Evolutionary conservation across 2,113 vertebrate species (phyloP), one percentile per base, ranked within the genome.

Genomic region (Daphoenositta chrysoptera): DNA sequence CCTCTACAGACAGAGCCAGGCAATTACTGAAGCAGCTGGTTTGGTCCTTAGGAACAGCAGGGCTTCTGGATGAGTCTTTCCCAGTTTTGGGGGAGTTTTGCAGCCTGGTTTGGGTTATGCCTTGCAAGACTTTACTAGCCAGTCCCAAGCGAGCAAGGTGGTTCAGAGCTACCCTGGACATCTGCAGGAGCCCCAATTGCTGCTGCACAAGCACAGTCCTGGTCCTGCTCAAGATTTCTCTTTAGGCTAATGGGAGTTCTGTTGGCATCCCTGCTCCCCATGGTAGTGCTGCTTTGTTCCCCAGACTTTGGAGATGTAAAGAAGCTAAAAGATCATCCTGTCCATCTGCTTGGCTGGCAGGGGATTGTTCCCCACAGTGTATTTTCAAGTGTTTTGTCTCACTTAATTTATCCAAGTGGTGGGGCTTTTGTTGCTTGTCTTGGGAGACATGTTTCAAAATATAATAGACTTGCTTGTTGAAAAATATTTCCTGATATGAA

Each of bases 71-170:
- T 13, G 40, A 78, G 40, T 13, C 57, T 86, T 76, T 37, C 30
- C 37, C 9, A 21, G 7, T 24, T 56, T 65, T 30, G 30, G 20
- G 35, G 13, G 61, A 47, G 40, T 37, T 76, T 51, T 66, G 27
- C 4, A 30, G 9, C 18, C 23, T 51, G 23, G 23, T 90, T 84
- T 57, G 22, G 9, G 11, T 77, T 80, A 27, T 20, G 13, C 13
- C 12, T 86, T 54, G 26, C 28, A 28, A 4, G 5, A 2, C 12
- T 48, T 47, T 58, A 4, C 30, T 30, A 71, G 42, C 6, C 22
- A 19, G 44, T 18, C 5, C 37, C 28, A 71, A 66, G 28, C 0
- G 0, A 72, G 39, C 0, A 3, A 26, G 3, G 2, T 35, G 14
- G 19, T n/a, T 63, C 54, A 70, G 79, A 50, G n/a, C 15, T 53